phyloP scores from a whole-genome alignment of 2,113 vertebrate genomes.

The Tricholaema leucomelas region DNA sequence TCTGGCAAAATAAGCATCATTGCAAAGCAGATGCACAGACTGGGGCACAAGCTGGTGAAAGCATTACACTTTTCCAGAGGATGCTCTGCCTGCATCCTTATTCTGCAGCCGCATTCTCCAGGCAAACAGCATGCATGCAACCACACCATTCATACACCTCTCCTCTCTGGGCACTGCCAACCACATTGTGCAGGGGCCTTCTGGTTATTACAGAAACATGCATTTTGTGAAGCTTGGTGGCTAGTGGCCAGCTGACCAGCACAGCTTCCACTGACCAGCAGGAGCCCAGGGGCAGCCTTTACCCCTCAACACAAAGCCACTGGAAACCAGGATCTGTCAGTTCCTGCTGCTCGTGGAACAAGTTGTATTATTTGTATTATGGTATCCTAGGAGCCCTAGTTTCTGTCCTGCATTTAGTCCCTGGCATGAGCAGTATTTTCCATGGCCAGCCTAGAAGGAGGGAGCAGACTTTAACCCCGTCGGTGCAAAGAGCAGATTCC shows the following conservation, averaged over 20 bases:
- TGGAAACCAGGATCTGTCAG: not conserved
- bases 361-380: constrained; percentile 43
- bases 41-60: not conserved
- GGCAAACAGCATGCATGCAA: not conserved
- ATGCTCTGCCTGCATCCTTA: not conserved
- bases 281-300: not conserved
- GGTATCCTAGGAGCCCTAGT: constrained; percentile 55
- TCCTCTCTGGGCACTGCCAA: not conserved
- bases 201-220: not conserved
- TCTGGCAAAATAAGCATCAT: not conserved
- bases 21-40: fast-evolving
- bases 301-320: not conserved
- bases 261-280: fast-evolving
- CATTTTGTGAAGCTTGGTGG: not conserved
- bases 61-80: not conserved
- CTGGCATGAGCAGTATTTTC: constrained; percentile 34
- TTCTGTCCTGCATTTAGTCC: constrained; percentile 15
- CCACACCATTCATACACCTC: not conserved
- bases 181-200: not conserved
- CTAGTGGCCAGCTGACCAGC: not conserved
- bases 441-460: constrained; percentile 28
- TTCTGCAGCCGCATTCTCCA: not conserved
- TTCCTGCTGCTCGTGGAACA: not conserved
- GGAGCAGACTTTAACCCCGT: constrained; percentile 22
- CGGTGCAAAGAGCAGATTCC: not conserved